phyloP scores from a whole-genome alignment of 2,797 vertebrate genomes.

The Sparidentex hasta region DNA sequence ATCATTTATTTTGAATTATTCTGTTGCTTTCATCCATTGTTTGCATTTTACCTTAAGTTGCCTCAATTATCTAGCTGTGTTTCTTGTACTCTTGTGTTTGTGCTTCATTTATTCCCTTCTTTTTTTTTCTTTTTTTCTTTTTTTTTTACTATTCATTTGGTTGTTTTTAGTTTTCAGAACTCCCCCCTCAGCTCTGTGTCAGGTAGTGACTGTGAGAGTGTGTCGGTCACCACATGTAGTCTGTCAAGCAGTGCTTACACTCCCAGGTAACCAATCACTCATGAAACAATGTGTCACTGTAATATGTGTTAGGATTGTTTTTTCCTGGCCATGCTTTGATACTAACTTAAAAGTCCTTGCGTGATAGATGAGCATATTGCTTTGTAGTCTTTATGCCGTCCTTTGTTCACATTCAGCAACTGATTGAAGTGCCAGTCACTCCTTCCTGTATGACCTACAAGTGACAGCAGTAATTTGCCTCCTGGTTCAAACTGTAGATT shows the following conservation, averaged over 20 bases:
- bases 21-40: constrained; percentile 27
- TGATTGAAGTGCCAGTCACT: constrained; percentile 43
- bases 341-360: background rate
- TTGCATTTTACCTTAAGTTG: constrained; percentile 9
- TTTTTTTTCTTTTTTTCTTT: constrained; percentile 60
- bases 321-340: constrained; percentile 1
- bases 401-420: constrained; percentile 22
- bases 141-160: constrained; percentile 59
- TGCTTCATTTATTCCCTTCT: constrained; percentile 64
- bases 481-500: constrained; percentile 20
- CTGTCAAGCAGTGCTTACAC: constrained; percentile 93
- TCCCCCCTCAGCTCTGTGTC: constrained; percentile 93
- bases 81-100: constrained; percentile 31
- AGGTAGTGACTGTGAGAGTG: constrained; percentile 95
- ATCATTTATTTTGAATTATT: constrained; percentile 29
- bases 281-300: constrained; percentile 25
- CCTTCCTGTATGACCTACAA: constrained; percentile 14
- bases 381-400: constrained; percentile 6
- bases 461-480: constrained; percentile 31
- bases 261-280: constrained; percentile 88
- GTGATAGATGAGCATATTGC: constrained; percentile 1
- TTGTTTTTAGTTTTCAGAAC: constrained; percentile 90
- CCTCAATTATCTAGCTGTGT: background rate
- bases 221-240: constrained; percentile 96
- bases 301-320: constrained; percentile 35